A percentile compares a stretch with the other conserved stretches of the same genome.
These are phyloP conservation scores for Drosophila acutilabella DNA, from an alignment of 2,888 invertebrate species.

Conservation along the genomic window DNA sequence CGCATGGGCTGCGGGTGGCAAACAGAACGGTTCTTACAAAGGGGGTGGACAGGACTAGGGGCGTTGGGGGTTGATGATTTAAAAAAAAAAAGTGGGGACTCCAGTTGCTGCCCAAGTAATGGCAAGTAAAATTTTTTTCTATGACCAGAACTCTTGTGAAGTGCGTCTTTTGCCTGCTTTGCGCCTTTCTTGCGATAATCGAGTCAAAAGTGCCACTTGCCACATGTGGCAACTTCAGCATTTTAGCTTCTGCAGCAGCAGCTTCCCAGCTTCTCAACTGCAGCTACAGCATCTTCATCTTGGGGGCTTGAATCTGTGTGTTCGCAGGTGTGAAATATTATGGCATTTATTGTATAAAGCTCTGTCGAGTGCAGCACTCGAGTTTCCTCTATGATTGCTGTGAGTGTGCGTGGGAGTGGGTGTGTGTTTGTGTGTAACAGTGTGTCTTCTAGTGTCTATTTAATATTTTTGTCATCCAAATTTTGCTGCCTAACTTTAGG, in stretches of 20 bases:
- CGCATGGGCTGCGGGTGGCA: constrained; percentile 9
- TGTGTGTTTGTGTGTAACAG: not conserved
- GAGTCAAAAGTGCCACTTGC: constrained; percentile 58
- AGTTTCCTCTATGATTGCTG: constrained; percentile 1
- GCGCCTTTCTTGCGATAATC: constrained; percentile 38
- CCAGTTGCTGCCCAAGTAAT: constrained; percentile 10
- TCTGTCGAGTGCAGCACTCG: constrained; percentile 48
- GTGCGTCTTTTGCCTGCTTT: constrained; percentile 27
- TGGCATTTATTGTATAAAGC: constrained; percentile 47
- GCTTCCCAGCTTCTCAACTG: not conserved
- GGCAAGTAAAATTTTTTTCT: constrained; percentile 4
- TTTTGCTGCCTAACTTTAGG: constrained; percentile 50
- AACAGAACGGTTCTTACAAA: not conserved
- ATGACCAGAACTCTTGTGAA: constrained; percentile 16
- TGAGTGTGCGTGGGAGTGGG: not conserved
- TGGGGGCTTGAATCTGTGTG: constrained; percentile 18
- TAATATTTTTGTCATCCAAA: constrained; percentile 36
- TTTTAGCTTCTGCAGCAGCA: constrained; percentile 5
- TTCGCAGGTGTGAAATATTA: constrained; percentile 56
- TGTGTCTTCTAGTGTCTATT: constrained; percentile 18
- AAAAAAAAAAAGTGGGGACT: not conserved
- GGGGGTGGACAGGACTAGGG: not conserved
- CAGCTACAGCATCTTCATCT: not conserved
- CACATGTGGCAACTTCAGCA: constrained; percentile 35
- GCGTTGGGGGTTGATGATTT: not conserved